Conservation (phyloP, 2,113 vertebrate genomes). For the Siniperca chuatsi region DNA sequence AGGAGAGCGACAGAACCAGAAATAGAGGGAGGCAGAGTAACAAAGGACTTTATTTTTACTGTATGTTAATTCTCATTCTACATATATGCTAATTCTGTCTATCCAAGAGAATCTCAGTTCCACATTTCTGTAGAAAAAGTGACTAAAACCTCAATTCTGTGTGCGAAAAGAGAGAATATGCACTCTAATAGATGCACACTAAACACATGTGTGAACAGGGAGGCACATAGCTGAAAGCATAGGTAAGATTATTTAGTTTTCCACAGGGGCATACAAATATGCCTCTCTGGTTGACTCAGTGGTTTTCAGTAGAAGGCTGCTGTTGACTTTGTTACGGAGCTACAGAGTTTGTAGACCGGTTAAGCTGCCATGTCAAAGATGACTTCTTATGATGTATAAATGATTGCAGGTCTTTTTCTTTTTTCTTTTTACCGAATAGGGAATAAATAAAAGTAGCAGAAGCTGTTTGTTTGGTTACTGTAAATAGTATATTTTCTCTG, state of each 20-base stretch:
- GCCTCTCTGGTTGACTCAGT: conserved; percentile 22
- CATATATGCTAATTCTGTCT: conserved; percentile 13
- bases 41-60: conserved; percentile 50
- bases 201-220: conserved; percentile 40
- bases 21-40: conserved; percentile 36
- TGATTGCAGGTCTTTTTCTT: not conserved
- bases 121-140: conserved; percentile 5
- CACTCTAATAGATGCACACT: conserved; percentile 20
- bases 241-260: conserved; percentile 49
- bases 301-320: conserved; percentile 15
- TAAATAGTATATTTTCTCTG: not conserved
- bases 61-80: conserved; percentile 15
- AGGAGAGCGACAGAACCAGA: conserved; percentile 29
- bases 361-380: not conserved
- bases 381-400: not conserved
- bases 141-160: conserved; percentile 1
- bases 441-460: not conserved
- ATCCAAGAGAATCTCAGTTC: not conserved
- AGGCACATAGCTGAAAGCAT: conserved; percentile 46
- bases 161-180: not conserved
- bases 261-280: conserved; percentile 29
- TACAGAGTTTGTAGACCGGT: not conserved
- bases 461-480: not conserved
- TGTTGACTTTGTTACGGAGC: conserved; percentile 26
- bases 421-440: not conserved